Evolutionary conservation across 1,140 invertebrate species (phyloP).

Genomic region (Agrypnia vestita): DNA sequence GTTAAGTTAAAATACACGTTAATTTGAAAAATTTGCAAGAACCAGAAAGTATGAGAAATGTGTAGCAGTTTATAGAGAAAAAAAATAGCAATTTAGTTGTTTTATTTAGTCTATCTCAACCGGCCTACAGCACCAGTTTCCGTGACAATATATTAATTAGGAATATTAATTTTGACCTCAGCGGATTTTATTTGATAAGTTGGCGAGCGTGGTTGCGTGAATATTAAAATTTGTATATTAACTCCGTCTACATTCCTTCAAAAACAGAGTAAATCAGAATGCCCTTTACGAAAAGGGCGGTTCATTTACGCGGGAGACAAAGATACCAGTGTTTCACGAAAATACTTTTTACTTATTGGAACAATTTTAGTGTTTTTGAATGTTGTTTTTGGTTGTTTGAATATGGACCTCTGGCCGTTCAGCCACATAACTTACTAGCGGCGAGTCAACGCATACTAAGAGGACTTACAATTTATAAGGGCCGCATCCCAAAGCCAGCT

Average conservation of each 20-base stretch:
- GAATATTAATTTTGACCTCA: neutral
- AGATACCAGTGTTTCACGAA: too few species aligned
- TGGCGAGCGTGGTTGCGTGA: conserved; percentile 5
- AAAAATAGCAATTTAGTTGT: too few species aligned
- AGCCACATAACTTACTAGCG: conserved; percentile 17
- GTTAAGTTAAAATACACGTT: too few species aligned
- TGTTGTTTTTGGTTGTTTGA: neutral
- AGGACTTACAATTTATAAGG: conserved; percentile 23
- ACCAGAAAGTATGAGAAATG: too few species aligned
- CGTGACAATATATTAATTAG: too few species aligned
- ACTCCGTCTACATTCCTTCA: neutral
- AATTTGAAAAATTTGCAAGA: too few species aligned
- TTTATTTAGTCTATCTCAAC: too few species aligned
- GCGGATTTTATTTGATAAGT: conserved; percentile 31
- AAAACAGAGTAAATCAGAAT: neutral
- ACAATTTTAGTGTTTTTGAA: too few species aligned
- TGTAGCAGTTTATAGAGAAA: too few species aligned
- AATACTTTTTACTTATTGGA: too few species aligned
- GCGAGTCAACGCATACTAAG: conserved; percentile 33
- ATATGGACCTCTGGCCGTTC: conserved; percentile 14
- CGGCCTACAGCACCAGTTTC: too few species aligned
- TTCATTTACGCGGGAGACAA: neutral
- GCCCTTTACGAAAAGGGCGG: neutral
- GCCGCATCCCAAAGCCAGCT: neutral
- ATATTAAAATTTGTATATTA: conserved; percentile 40